Evolutionary conservation across 2,888 invertebrate genomes (phyloP).

Genomic region (Conchocele bisecta): DNA sequence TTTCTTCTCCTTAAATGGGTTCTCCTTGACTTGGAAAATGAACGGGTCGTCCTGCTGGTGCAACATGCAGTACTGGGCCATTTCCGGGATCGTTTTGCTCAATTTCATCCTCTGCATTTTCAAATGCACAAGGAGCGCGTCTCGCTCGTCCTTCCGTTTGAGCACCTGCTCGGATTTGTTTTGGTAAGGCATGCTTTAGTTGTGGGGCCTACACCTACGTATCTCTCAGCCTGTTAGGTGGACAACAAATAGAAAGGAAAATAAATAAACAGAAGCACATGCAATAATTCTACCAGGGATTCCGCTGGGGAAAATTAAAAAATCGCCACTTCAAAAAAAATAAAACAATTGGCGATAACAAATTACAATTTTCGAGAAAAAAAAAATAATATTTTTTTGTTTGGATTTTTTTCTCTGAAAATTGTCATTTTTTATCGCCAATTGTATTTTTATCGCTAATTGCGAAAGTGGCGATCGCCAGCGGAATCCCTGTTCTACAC

Average conservation of each 20-base stretch:
- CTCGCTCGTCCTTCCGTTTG: slow-evolving; percentile 71
- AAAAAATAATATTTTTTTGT: too few relatives aligned
- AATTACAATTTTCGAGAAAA: too few relatives aligned
- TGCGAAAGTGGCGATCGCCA: too few relatives aligned
- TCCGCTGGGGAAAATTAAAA: too few relatives aligned
- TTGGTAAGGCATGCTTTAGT: slow-evolving; percentile 61
- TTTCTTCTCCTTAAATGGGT: slow-evolving; percentile 80
- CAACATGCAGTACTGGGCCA: slow-evolving; percentile 71
- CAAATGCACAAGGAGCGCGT: slow-evolving; percentile 68
- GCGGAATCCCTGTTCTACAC: too few relatives aligned
- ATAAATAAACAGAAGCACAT: neutral
- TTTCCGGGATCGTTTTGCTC: slow-evolving; percentile 71
- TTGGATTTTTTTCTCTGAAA: too few relatives aligned
- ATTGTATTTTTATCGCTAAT: too few relatives aligned
- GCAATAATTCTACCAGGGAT: too few relatives aligned
- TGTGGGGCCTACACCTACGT: neutral
- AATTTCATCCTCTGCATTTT: slow-evolving; percentile 67
- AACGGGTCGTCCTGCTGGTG: slow-evolving; percentile 72
- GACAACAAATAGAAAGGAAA: neutral
- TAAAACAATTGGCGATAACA: too few relatives aligned
- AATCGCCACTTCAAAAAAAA: too few relatives aligned
- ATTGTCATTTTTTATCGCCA: too few relatives aligned
- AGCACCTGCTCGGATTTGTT: slow-evolving; percentile 70
- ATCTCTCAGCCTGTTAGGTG: neutral
- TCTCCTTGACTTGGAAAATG: slow-evolving; percentile 78